Percentiles rank a stretch among this genome's conserved stretches.
Conservation (phyloP, 2,888 invertebrate genomes). For the Camptogramma bilineatum region DNA sequence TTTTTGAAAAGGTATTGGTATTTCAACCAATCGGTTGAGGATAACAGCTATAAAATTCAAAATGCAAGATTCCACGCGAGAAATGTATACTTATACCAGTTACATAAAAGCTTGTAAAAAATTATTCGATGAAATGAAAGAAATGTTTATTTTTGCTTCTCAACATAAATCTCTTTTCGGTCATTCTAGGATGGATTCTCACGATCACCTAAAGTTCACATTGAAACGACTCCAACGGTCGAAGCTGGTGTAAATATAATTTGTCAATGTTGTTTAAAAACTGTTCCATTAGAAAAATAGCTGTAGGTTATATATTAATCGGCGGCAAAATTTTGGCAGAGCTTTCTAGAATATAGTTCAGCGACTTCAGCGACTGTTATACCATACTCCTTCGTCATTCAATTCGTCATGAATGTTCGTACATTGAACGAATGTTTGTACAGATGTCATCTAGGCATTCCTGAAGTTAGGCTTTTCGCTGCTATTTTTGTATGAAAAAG, state of each 20-base stretch:
- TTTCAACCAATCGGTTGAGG: too few relatives aligned
- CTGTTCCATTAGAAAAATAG: conserved; percentile 21
- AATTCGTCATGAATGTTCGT: too few relatives aligned
- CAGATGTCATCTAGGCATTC: too few relatives aligned
- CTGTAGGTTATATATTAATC: background rate
- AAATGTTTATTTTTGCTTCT: background rate
- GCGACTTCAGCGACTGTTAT: too few relatives aligned
- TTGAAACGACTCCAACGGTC: conserved; percentile 32
- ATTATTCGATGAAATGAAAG: background rate
- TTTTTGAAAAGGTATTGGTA: too few relatives aligned
- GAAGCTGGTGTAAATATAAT: conserved; percentile 21
- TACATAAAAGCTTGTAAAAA: background rate
- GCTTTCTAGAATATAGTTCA: background rate
- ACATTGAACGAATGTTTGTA: too few relatives aligned
- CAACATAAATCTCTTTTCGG: background rate
- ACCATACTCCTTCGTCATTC: too few relatives aligned
- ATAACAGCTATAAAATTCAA: too few relatives aligned
- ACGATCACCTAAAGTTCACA: conserved; percentile 33
- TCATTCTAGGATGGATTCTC: conserved; percentile 2
- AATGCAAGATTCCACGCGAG: too few relatives aligned
- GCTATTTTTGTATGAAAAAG: too few relatives aligned
- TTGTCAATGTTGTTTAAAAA: conserved; percentile 16
- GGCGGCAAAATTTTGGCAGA: background rate
- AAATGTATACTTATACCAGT: too few relatives aligned
- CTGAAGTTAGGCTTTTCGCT: too few relatives aligned